Evolutionary conservation across 2,113 vertebrate species (phyloP).

Genomic region (Halichoeres trimaculatus): DNA sequence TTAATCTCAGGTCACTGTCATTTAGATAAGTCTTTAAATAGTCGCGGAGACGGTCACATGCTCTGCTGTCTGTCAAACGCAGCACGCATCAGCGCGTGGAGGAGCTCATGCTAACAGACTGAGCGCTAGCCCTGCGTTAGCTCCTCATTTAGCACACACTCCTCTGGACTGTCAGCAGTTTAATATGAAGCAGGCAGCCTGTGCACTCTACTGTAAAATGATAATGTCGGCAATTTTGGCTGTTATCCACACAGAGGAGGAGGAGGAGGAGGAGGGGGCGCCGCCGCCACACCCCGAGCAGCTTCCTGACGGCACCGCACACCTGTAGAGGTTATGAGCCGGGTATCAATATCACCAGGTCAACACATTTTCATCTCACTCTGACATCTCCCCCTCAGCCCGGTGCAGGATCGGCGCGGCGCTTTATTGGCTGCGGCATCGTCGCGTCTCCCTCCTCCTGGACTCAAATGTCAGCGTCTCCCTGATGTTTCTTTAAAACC

Average conservation of each 20-base stretch:
- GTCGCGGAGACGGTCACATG: conserved; percentile 13
- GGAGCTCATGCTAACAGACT: too few species aligned
- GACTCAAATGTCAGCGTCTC: conserved; percentile 85
- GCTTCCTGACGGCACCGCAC: conserved; percentile 58
- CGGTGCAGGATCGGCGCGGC: conserved; percentile 71
- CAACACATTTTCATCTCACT: conserved; percentile 82
- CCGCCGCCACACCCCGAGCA: conserved; percentile 63
- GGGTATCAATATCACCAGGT: conserved; percentile 79
- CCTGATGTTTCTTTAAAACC: conserved; percentile 82
- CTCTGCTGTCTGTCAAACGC: neutral
- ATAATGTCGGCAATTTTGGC: conserved; percentile 61
- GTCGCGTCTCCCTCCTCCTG: conserved; percentile 76
- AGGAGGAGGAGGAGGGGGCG: too few species aligned
- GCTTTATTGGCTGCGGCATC: conserved; percentile 79
- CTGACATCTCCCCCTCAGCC: conserved; percentile 73
- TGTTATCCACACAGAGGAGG: conserved; percentile 44
- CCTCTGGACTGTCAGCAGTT: conserved; percentile 45
- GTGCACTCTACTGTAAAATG: conserved; percentile 43
- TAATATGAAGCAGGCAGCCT: conserved; percentile 20
- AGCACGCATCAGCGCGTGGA: too few species aligned
- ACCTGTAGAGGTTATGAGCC: conserved; percentile 78
- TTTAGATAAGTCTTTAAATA: conserved; percentile 17
- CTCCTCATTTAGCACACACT: conserved; percentile 11
- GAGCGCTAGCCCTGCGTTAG: neutral
- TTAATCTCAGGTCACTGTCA: conserved; percentile 51